These are phyloP conservation scores for Chymomyza caudatula DNA, from an alignment of 2,888 invertebrate genomes.

Conservation along the genomic window DNA sequence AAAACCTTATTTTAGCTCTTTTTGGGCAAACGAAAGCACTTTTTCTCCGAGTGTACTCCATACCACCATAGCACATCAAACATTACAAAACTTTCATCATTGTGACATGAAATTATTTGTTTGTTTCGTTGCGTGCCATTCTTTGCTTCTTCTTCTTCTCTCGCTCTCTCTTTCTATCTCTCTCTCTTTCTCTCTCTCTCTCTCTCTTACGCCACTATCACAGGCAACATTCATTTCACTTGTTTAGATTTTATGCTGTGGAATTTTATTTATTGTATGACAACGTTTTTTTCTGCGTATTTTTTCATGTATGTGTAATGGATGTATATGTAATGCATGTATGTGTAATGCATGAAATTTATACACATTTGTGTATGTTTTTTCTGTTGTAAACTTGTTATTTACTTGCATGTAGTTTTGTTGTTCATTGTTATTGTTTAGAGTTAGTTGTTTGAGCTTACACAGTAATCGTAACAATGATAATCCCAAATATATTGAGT, in stretches of 20 bases:
- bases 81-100: slow-evolving; percentile 67
- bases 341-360: no score
- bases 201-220: slow-evolving; percentile 18
- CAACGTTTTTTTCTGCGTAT: no score
- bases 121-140: slow-evolving; percentile 7
- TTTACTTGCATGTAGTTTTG: slow-evolving; percentile 13
- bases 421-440: slow-evolving; percentile 9
- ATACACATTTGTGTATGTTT: no score
- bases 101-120: slow-evolving; percentile 69
- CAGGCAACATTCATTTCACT: slow-evolving; percentile 60
- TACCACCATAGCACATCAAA: slow-evolving; percentile 37
- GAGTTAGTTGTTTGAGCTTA: background rate
- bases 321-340: no score
- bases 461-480: slow-evolving; percentile 29
- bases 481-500: slow-evolving; percentile 49
- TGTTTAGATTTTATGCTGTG: slow-evolving; percentile 65
- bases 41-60: background rate
- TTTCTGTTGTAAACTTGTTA: background rate
- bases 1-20: no score
- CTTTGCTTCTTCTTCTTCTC: slow-evolving; percentile 11
- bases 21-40: no score
- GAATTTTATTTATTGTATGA: slow-evolving; percentile 55
- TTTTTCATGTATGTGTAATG: no score
- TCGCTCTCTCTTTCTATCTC: background rate
- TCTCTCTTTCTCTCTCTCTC: slow-evolving; percentile 22